Evolutionary conservation across 2,888 invertebrate species (phyloP).

Genomic region (Matsumyia berberina): DNA sequence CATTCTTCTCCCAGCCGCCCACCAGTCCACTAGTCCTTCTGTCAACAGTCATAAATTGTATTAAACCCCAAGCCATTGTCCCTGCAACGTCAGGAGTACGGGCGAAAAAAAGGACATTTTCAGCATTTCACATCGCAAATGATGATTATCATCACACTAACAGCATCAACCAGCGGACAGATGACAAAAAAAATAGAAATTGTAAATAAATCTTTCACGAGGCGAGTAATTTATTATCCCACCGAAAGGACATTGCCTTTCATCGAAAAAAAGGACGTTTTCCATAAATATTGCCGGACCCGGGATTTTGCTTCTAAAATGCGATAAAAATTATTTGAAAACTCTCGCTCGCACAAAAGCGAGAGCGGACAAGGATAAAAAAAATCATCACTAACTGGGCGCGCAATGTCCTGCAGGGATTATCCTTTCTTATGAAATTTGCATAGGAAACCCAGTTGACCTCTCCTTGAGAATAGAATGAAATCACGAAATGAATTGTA

Average conservation of each 20-base stretch:
- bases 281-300: slow-evolving; percentile 47
- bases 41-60: slow-evolving; percentile 68
- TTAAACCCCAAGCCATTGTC: slow-evolving; percentile 42
- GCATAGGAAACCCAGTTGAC: slow-evolving; percentile 50
- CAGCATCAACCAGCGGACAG: neutral
- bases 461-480: slow-evolving; percentile 31
- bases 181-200: slow-evolving; percentile 31
- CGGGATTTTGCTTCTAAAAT: slow-evolving; percentile 21
- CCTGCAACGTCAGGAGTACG: neutral
- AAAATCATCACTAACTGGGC: slow-evolving; percentile 31
- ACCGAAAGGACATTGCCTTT: slow-evolving; percentile 66
- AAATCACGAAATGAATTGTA: slow-evolving; percentile 62
- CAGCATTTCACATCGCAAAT: slow-evolving; percentile 34
- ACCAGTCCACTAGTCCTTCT: slow-evolving; percentile 35
- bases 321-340: slow-evolving; percentile 33
- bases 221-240: slow-evolving; percentile 68
- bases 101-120: slow-evolving; percentile 31
- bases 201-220: slow-evolving; percentile 71
- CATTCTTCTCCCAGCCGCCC: slow-evolving; percentile 7
- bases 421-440: slow-evolving; percentile 56
- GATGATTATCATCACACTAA: slow-evolving; percentile 43
- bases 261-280: slow-evolving; percentile 26
- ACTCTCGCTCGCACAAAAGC: slow-evolving; percentile 2
- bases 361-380: slow-evolving; percentile 13
- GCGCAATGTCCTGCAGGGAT: slow-evolving; percentile 60